phyloP scores from a whole-genome alignment of 2,797 vertebrate genomes.

The Myotis pilosus region DNA sequence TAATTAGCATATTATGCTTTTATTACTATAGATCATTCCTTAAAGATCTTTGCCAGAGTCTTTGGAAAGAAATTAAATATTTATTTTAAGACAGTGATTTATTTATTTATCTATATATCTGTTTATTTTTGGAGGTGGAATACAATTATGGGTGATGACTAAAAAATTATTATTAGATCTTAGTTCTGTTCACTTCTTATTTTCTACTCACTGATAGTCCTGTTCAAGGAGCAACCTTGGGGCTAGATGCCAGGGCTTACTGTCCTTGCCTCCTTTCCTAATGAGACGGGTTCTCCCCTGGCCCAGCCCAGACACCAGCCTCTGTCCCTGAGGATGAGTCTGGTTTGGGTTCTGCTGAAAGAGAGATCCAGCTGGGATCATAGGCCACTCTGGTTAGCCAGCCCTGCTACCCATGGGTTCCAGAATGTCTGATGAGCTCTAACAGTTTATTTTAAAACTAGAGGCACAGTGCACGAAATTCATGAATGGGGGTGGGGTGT shows the following conservation, averaged over 20 bases:
- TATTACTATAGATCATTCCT: background rate
- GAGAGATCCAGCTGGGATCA: background rate
- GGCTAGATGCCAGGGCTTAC: background rate
- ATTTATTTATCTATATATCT: background rate
- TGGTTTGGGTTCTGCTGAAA: background rate
- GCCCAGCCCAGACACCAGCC: background rate
- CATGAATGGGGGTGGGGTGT: no score
- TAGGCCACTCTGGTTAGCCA: background rate
- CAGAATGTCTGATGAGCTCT: background rate
- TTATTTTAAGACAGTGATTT: background rate
- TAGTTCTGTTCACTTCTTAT: background rate
- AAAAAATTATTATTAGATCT: background rate
- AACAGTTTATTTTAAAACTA: background rate
- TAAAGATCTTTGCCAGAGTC: background rate
- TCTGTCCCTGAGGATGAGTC: background rate
- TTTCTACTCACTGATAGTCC: background rate
- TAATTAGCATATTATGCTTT: no score
- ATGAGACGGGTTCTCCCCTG: background rate
- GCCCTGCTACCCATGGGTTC: background rate
- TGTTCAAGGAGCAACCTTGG: background rate
- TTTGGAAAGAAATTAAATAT: background rate
- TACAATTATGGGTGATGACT: background rate
- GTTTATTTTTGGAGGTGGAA: background rate
- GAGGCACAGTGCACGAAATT: no score
- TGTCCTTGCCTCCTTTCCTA: background rate